A percentile compares a stretch with the other conserved stretches of the same genome.
Evolutionary conservation across 2,113 vertebrate species (phyloP).

Genomic region (Nipponia nippon): DNA sequence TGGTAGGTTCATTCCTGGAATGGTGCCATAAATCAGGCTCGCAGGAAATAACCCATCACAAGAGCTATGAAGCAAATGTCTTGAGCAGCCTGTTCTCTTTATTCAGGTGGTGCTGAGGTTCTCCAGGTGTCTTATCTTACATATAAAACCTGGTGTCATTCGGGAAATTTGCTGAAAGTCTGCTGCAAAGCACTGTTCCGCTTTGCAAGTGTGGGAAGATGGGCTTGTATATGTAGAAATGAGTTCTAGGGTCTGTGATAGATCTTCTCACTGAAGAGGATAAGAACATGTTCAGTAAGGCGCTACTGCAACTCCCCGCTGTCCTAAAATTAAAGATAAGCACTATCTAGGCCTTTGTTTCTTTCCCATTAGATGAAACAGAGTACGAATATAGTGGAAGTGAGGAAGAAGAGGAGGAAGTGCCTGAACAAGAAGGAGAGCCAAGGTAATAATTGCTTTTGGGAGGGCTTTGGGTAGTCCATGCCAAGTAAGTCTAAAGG

Average conservation of each 20-base stretch:
- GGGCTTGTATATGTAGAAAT: neutral
- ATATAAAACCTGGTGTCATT: neutral
- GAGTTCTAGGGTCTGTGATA: neutral
- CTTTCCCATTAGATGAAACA: slow-evolving; percentile 84
- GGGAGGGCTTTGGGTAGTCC: neutral
- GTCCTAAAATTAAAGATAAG: neutral
- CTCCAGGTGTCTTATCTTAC: neutral
- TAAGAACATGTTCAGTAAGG: neutral
- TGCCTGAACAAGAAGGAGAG: slow-evolving; percentile 96
- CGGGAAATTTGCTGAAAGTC: neutral
- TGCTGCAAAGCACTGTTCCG: neutral
- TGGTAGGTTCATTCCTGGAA: neutral
- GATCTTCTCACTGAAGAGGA: neutral
- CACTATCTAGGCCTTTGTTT: neutral
- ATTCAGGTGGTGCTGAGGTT: neutral
- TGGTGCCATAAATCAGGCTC: neutral
- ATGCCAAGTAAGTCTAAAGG: neutral
- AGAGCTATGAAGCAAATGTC: neutral
- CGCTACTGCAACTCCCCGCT: neutral
- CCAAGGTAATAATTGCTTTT: slow-evolving; percentile 80
- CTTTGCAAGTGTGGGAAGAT: neutral
- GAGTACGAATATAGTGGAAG: slow-evolving; percentile 99
- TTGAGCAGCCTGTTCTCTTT: neutral
- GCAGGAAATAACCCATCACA: neutral
- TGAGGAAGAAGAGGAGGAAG: slow-evolving; percentile 97